These are phyloP conservation scores for Odobenus rosmarus DNA, from an alignment of 2,113 vertebrate species.

Conservation along the genomic window DNA sequence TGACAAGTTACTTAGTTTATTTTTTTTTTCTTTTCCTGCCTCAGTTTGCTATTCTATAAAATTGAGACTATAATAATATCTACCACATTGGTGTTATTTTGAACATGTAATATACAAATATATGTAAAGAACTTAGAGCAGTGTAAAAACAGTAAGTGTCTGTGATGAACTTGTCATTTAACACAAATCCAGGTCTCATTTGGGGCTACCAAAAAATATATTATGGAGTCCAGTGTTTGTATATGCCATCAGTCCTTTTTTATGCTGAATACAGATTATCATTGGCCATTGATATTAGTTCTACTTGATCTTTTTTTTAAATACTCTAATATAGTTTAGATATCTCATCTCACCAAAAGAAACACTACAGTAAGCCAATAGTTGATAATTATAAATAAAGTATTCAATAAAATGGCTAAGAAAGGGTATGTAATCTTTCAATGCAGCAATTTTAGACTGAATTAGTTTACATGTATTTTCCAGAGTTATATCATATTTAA, in stretches of 20 bases:
- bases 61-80: background rate
- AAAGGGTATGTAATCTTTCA: background rate
- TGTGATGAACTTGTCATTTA: background rate
- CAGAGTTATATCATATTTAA: background rate
- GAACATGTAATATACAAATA: background rate
- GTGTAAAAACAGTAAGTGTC: background rate
- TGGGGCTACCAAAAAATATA: background rate
- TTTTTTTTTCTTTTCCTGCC: background rate
- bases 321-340: background rate
- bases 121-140: background rate
- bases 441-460: background rate
- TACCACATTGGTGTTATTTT: background rate
- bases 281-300: background rate
- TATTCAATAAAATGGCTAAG: background rate
- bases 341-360: background rate
- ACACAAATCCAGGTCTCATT: background rate
- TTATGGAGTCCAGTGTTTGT: background rate
- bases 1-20: background rate
- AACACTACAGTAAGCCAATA: background rate
- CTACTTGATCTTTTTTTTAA: background rate
- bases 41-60: background rate
- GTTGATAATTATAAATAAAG: background rate
- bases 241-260: background rate
- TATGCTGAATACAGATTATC: background rate
- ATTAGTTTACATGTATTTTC: background rate